These are phyloP conservation scores for Thalassophryne amazonica DNA, from an alignment of 2,797 vertebrate genomes.

Conservation along the genomic window DNA sequence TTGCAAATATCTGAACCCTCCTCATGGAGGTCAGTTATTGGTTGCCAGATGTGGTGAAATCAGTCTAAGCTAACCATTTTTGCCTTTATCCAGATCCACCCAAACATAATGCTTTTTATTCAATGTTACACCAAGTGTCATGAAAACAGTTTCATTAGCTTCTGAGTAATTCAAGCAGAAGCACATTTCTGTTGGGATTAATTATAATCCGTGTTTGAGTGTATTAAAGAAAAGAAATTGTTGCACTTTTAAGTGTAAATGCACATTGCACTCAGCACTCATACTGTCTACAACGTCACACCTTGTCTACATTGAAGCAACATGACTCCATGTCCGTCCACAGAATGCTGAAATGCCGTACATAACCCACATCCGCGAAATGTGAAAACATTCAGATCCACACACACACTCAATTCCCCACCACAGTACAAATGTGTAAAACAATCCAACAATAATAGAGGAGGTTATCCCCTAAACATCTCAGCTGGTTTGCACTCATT, in stretches of 20 bases:
- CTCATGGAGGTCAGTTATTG: no score
- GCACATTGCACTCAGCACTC: slow-evolving; percentile 39
- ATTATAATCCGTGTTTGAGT: no score
- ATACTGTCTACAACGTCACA: slow-evolving; percentile 25
- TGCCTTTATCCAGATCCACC: no score
- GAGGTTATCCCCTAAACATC: slow-evolving; percentile 66
- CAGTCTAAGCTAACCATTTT: no score
- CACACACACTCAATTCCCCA: slow-evolving; percentile 29
- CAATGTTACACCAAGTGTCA: no score
- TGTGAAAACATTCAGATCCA: slow-evolving; percentile 42
- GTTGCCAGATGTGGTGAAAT: no score
- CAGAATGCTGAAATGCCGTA: slow-evolving; percentile 62
- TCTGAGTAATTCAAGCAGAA: no score
- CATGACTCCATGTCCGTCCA: slow-evolving; percentile 55
- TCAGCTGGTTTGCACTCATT: slow-evolving; percentile 37
- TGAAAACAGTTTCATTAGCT: no score
- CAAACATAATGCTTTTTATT: no score
- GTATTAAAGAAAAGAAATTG: slow-evolving; percentile 13
- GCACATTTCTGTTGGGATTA: no score
- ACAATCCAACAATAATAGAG: slow-evolving; percentile 53
- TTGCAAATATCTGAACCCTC: no score
- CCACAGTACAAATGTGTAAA: slow-evolving; percentile 68
- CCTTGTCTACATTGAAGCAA: slow-evolving; percentile 51
- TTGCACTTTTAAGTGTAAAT: slow-evolving; percentile 23
- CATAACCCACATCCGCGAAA: slow-evolving; percentile 54